These are phyloP conservation scores for Aegithalos caudatus DNA, from an alignment of 2,113 vertebrate genomes.

Conservation along the genomic window DNA sequence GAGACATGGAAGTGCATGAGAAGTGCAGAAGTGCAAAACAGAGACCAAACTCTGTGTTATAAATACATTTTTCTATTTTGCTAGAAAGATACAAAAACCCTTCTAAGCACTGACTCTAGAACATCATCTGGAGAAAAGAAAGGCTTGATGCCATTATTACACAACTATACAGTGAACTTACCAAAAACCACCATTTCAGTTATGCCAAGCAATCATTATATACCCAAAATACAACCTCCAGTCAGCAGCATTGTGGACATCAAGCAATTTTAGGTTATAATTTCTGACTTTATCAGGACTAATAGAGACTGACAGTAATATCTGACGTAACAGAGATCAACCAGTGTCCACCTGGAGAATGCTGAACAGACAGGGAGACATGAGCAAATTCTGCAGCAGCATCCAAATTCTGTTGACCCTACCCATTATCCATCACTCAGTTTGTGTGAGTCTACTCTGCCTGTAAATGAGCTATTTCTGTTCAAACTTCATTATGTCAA, in stretches of 20 bases:
- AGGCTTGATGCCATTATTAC: not conserved
- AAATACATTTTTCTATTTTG: not conserved
- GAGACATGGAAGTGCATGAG: not conserved
- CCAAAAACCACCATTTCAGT: not conserved
- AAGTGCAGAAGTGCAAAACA: not conserved
- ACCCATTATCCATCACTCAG: not conserved
- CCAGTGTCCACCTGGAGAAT: not conserved
- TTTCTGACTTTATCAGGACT: not conserved
- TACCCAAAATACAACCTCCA: not conserved
- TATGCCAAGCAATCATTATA: not conserved
- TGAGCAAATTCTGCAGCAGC: not conserved
- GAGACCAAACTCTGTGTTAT: not conserved
- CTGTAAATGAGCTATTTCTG: not conserved
- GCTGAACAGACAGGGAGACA: not conserved
- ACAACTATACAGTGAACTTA: not conserved
- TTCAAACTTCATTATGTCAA: not conserved
- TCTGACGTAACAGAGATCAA: not conserved
- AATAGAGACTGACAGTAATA: not conserved
- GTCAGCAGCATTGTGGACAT: not conserved
- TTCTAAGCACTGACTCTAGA: not conserved
- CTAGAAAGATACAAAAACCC: not conserved
- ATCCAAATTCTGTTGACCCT: not conserved
- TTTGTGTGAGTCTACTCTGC: not conserved
- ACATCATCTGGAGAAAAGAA: not conserved
- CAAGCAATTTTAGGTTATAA: not conserved